Evolutionary conservation across 2,888 invertebrate genomes (phyloP).

Genomic region (Heteropelma amictum): DNA sequence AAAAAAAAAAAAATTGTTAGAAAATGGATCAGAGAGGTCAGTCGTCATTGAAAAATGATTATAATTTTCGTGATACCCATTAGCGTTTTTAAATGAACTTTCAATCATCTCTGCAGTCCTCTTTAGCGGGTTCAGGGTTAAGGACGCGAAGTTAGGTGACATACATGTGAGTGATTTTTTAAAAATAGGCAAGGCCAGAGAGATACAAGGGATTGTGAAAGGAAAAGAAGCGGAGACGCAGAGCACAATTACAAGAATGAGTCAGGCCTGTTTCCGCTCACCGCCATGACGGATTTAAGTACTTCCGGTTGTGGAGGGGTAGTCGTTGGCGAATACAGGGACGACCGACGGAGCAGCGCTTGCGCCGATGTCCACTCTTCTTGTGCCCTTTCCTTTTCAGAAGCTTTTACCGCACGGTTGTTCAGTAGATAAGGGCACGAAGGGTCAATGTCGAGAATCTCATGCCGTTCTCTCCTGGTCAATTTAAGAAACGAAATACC

Average conservation of each 20-base stretch:
- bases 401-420: conserved; percentile 28
- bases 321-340: conserved; percentile 9
- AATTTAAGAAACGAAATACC: background rate
- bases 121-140: too few species aligned
- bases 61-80: too few species aligned
- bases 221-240: conserved; percentile 68
- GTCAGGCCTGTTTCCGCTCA: conserved; percentile 74
- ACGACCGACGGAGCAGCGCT: conserved; percentile 63
- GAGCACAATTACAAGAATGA: conserved; percentile 72
- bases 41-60: too few species aligned
- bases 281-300: conserved; percentile 75
- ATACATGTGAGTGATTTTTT: too few species aligned
- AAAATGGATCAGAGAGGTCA: too few species aligned
- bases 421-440: background rate
- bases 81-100: too few species aligned
- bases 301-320: conserved; percentile 70
- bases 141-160: too few species aligned
- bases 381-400: conserved; percentile 38
- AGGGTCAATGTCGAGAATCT: conserved; percentile 56
- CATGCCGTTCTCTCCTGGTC: conserved; percentile 40
- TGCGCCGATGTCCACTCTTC: conserved; percentile 62
- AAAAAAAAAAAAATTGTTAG: too few species aligned
- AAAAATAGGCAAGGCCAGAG: conserved; percentile 67
- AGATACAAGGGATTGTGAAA: conserved; percentile 58
- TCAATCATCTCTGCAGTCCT: too few species aligned